These are phyloP conservation scores for Drosophila acutilabella DNA, from an alignment of 2,888 invertebrate genomes.

Conservation along the genomic window DNA sequence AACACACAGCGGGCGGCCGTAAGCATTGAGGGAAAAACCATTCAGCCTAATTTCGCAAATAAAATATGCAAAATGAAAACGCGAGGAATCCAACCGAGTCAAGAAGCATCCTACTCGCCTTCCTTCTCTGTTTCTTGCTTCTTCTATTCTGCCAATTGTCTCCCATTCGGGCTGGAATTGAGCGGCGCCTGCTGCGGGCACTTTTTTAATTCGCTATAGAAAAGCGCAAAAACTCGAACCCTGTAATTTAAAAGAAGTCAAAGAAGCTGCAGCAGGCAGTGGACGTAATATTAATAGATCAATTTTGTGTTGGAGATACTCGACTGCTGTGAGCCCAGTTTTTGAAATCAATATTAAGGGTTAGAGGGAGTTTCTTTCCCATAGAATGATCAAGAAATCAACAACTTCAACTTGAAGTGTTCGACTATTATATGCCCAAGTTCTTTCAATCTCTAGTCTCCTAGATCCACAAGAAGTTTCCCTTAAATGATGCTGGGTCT, in stretches of 20 bases:
- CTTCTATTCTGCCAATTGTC: not conserved
- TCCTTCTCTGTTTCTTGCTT: not conserved
- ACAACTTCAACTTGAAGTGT: too few species aligned
- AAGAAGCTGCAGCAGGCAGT: too few species aligned
- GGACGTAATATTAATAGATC: too few species aligned
- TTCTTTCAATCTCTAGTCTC: too few species aligned
- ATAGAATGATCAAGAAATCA: too few species aligned
- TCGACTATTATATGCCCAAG: too few species aligned
- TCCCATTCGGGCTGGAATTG: constrained; percentile 48
- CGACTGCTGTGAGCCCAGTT: too few species aligned
- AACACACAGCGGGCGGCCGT: constrained; percentile 38
- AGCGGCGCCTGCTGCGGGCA: constrained; percentile 73
- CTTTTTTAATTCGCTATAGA: constrained; percentile 68
- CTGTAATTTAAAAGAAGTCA: too few species aligned
- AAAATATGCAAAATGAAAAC: constrained; percentile 71
- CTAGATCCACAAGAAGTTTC: too few species aligned
- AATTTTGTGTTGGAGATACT: too few species aligned
- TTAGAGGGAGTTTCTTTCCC: too few species aligned
- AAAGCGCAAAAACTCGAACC: constrained; percentile 21
- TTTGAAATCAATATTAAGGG: too few species aligned
- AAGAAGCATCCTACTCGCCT: constrained; percentile 4
- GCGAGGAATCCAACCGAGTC: constrained; percentile 31
- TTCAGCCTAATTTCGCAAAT: constrained; percentile 71
- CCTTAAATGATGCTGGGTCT: not conserved
- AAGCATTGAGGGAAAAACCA: constrained; percentile 9